Conservation (phyloP, 1,140 invertebrate species). For the Leptinotarsa texana region DNA sequence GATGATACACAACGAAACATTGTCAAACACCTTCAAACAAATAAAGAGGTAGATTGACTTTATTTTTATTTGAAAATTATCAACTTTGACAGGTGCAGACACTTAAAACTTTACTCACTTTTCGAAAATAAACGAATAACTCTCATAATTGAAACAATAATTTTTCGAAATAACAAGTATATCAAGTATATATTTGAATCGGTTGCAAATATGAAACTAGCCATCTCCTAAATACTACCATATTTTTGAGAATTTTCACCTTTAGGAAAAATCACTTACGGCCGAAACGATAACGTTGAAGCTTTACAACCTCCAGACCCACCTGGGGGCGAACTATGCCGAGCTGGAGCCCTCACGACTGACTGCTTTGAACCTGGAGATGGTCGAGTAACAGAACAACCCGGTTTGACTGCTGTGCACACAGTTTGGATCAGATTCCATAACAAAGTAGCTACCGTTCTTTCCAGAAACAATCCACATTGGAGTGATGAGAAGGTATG, state of each 20-base stretch:
- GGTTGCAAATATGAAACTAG: no score
- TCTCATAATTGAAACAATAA: no score
- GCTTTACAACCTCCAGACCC: slow-evolving; percentile 61
- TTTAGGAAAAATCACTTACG: slow-evolving; percentile 69
- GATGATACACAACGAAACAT: no score
- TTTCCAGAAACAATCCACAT: slow-evolving; percentile 78
- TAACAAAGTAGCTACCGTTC: slow-evolving; percentile 80
- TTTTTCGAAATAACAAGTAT: no score
- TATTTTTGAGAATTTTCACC: neutral
- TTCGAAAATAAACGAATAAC: no score
- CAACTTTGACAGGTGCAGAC: no score
- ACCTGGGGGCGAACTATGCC: slow-evolving; percentile 62
- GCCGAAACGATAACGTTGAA: slow-evolving; percentile 60
- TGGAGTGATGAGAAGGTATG: slow-evolving; percentile 80
- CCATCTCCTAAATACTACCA: no score
- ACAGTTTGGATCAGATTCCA: slow-evolving; percentile 88
- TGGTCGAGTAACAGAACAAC: slow-evolving; percentile 81
- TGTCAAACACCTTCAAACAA: no score
- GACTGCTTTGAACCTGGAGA: slow-evolving; percentile 79
- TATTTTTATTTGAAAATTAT: no score
- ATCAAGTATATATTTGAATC: no score
- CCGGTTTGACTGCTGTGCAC: slow-evolving; percentile 83
- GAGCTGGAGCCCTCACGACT: slow-evolving; percentile 67
- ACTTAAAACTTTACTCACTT: no score
- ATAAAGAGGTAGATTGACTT: no score